Percentiles rank a stretch among this genome's conserved stretches.
phyloP scores from a whole-genome alignment of 2,113 vertebrate species.

The Vombatus ursinus region DNA sequence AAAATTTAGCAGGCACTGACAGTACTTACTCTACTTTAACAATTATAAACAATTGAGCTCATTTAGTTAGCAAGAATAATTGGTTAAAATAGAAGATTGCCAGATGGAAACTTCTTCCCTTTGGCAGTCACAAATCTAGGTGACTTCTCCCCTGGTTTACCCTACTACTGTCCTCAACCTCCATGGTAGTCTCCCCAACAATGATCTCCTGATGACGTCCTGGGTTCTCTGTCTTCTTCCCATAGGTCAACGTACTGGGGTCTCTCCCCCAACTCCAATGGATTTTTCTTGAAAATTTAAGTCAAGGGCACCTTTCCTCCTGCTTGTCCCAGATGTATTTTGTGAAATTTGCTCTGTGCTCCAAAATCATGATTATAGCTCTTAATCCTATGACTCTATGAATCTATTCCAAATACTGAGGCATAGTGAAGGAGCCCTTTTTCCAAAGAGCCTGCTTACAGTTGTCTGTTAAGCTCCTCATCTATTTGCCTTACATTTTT shows the following conservation, averaged over 20 bases:
- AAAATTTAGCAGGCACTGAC: background rate
- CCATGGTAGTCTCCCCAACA: background rate
- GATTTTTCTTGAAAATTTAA: background rate
- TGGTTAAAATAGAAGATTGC: background rate
- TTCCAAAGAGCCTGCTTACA: rapidly evolving
- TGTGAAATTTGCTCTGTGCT: background rate
- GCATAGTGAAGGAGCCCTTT: background rate
- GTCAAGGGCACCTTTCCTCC: background rate
- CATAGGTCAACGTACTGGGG: background rate
- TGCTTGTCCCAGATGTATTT: background rate
- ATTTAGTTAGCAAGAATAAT: background rate
- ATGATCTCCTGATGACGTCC: background rate
- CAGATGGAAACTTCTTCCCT: background rate
- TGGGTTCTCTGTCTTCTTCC: background rate
- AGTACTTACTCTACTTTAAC: background rate
- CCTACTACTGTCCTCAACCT: background rate
- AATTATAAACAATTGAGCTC: background rate
- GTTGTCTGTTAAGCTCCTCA: conserved; percentile 28
- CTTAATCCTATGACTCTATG: background rate
- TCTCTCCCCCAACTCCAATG: background rate
- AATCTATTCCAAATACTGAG: background rate
- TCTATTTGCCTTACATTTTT: conserved; percentile 4
- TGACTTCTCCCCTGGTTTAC: background rate
- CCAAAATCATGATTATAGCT: background rate
- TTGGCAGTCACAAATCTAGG: background rate